These are phyloP conservation scores for Passer domesticus DNA, from an alignment of 2,113 vertebrate genomes.

Conservation along the genomic window DNA sequence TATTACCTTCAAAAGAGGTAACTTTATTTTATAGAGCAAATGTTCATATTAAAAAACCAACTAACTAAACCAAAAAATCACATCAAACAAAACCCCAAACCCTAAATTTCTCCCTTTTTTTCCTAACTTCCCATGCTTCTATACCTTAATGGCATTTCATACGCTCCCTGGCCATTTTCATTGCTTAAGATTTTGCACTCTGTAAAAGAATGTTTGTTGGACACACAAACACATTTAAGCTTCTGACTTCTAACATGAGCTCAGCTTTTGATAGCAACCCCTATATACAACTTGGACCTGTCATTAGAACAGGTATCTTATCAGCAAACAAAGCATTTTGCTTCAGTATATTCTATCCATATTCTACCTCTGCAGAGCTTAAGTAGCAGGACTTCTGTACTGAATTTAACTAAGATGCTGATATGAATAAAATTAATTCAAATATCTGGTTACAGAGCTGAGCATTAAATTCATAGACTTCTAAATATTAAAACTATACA, in stretches of 20 bases:
- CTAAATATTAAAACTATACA: not conserved
- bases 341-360: not conserved
- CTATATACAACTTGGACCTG: not conserved
- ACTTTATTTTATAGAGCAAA: not conserved
- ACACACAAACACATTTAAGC: not conserved
- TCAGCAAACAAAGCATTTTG: not conserved
- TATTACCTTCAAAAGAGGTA: not conserved
- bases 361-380: not conserved
- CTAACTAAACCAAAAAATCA: not conserved
- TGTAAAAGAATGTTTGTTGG: not conserved
- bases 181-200: accelerated
- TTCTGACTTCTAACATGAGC: not conserved
- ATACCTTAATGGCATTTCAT: not conserved
- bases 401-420: not conserved
- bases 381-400: not conserved
- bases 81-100: not conserved
- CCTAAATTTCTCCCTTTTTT: not conserved
- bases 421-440: not conserved
- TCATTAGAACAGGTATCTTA: not conserved
- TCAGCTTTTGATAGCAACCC: not conserved
- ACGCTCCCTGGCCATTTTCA: not conserved
- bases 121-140: not conserved
- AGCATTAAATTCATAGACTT: not conserved
- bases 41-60: accelerated
- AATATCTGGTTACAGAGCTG: not conserved